Conservation (phyloP, 2,888 invertebrate species). For the Azorinus chamasolen region DNA sequence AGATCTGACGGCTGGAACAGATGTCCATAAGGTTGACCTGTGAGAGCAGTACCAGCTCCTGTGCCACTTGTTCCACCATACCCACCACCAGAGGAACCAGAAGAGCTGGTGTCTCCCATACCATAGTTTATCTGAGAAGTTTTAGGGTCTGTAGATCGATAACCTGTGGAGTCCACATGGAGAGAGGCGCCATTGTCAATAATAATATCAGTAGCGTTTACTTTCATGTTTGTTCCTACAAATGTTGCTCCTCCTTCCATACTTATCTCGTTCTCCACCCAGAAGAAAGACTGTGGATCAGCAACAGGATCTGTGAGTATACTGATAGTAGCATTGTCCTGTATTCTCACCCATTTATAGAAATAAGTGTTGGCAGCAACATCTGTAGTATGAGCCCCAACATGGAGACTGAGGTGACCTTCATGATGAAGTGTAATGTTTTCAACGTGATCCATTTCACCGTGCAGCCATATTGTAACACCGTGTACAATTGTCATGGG, state of each 20-base stretch:
- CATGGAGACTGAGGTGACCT: conserved; percentile 69
- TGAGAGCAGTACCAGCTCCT: conserved; percentile 66
- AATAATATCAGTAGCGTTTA: conserved; percentile 67
- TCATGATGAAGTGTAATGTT: conserved; percentile 74
- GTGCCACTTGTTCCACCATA: conserved; percentile 79
- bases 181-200: conserved; percentile 77
- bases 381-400: conserved; percentile 67
- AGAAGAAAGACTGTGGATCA: conserved; percentile 61
- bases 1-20: conserved; percentile 71
- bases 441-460: conserved; percentile 72
- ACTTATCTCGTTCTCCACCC: conserved; percentile 58
- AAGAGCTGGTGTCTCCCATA: conserved; percentile 55
- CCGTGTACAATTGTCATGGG: conserved; percentile 74
- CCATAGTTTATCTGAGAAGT: conserved; percentile 67
- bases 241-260: conserved; percentile 80
- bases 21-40: conserved; percentile 78
- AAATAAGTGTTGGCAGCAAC: conserved; percentile 52
- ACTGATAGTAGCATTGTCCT: conserved; percentile 73
- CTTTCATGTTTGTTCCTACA: conserved; percentile 69
- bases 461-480: conserved; percentile 77
- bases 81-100: conserved; percentile 76
- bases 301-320: conserved; percentile 69
- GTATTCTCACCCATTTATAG: conserved; percentile 70
- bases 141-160: conserved; percentile 59
- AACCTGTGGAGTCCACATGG: conserved; percentile 72